Evolutionary conservation across 2,888 invertebrate species (phyloP).

Genomic region (Eucriotettix oculatus): DNA sequence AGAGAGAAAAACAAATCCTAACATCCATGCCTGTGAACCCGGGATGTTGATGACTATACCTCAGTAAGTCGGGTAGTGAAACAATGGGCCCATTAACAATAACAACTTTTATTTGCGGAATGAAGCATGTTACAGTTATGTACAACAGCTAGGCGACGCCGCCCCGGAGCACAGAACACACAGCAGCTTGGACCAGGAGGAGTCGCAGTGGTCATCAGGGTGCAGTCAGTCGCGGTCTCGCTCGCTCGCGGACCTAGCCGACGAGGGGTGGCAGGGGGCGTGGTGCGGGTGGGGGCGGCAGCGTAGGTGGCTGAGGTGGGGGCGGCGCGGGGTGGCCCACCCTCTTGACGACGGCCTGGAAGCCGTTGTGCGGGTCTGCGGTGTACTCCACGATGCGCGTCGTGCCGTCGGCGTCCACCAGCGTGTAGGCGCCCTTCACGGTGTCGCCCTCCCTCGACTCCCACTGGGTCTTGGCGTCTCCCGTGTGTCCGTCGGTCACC

Average conservation of each 20-base stretch:
- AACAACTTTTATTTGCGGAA: no score
- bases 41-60: no score
- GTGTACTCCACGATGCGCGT: constrained; percentile 16
- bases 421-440: neutral
- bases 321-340: neutral
- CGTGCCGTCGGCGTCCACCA: neutral
- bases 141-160: neutral
- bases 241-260: neutral
- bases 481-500: neutral
- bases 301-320: neutral
- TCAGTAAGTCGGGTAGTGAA: no score
- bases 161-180: neutral
- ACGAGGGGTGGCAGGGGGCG: neutral
- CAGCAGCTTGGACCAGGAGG: neutral
- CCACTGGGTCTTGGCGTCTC: neutral
- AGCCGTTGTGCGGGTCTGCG: constrained; percentile 17
- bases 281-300: neutral
- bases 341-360: constrained; percentile 11
- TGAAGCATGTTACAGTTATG: no score
- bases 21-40: no score
- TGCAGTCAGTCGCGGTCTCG: neutral
- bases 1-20: no score
- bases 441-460: neutral
- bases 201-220: neutral
- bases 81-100: no score